A percentile compares a stretch with the other conserved stretches of the same genome.
Evolutionary conservation across 2,113 vertebrate species (phyloP).

Genomic region (Tylochromis polylepis): DNA sequence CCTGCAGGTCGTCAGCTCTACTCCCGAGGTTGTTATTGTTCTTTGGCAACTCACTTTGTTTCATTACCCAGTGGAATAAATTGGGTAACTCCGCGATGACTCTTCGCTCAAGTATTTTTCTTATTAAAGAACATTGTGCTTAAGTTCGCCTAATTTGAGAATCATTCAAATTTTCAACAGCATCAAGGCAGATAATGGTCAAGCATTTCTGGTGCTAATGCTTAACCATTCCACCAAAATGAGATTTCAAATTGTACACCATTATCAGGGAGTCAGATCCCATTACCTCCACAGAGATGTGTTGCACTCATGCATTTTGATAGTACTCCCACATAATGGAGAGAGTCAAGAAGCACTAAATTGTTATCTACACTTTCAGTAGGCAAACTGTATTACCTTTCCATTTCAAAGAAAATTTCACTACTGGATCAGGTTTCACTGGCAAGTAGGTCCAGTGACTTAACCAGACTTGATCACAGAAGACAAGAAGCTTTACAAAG

Average conservation of each 20-base stretch:
- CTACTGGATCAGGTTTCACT: slow-evolving; percentile 53
- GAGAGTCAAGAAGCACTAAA: slow-evolving; percentile 28
- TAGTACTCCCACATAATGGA: slow-evolving; percentile 35
- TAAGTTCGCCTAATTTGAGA: slow-evolving; percentile 6
- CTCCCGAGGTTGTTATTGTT: not conserved
- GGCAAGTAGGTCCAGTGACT: slow-evolving; percentile 38
- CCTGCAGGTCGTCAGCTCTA: slow-evolving; percentile 1
- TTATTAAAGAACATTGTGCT: not conserved
- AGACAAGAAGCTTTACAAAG: slow-evolving; percentile 42
- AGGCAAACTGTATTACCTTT: slow-evolving; percentile 48
- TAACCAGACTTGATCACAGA: slow-evolving; percentile 56
- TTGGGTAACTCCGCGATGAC: not conserved
- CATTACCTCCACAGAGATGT: slow-evolving; percentile 43
- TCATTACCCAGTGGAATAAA: not conserved
- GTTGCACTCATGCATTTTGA: slow-evolving; percentile 41
- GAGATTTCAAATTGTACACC: slow-evolving; percentile 39
- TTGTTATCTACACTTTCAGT: slow-evolving; percentile 48
- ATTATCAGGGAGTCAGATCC: slow-evolving; percentile 49
- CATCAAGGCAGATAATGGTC: slow-evolving; percentile 22
- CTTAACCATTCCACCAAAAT: slow-evolving; percentile 33
- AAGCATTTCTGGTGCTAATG: slow-evolving; percentile 3
- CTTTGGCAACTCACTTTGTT: not conserved
- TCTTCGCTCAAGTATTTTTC: not conserved
- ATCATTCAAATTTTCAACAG: slow-evolving; percentile 12
- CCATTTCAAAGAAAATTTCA: slow-evolving; percentile 57